Percentiles rank a stretch among this genome's conserved stretches.
phyloP scores from a whole-genome alignment of 2,888 invertebrate genomes.

The Mechanitis mazaeus region DNA sequence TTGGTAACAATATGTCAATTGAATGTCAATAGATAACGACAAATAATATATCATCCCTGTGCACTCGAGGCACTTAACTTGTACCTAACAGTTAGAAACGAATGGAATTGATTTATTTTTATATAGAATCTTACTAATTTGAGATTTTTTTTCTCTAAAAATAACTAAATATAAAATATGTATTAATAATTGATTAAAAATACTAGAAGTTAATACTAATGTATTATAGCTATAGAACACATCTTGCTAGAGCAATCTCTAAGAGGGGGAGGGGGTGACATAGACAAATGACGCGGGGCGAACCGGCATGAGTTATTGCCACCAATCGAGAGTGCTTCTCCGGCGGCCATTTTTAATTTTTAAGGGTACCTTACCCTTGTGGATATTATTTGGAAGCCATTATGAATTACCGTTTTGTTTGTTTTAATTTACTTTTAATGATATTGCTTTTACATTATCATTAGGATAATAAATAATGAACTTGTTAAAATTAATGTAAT shows the following conservation, averaged over 20 bases:
- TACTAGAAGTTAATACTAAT: not conserved
- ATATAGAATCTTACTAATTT: too few relatives aligned
- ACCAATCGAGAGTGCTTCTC: constrained; percentile 70
- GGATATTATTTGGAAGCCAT: constrained; percentile 45
- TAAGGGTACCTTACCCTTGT: constrained; percentile 68
- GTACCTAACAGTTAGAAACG: not conserved
- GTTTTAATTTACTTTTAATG: not conserved
- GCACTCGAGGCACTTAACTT: constrained; percentile 1
- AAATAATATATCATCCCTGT: constrained; percentile 22
- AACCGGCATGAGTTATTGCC: constrained; percentile 67
- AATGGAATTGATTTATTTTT: too few relatives aligned
- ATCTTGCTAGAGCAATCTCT: constrained; percentile 65
- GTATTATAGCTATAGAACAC: constrained; percentile 31
- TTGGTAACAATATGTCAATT: constrained; percentile 30
- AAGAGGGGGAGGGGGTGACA: constrained; percentile 58
- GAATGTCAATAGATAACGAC: constrained; percentile 26
- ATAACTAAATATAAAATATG: too few relatives aligned
- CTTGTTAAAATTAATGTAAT: constrained; percentile 28
- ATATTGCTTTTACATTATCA: not conserved
- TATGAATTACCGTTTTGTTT: constrained; percentile 3
- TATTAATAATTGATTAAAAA: too few relatives aligned
- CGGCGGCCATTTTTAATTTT: constrained; percentile 75
- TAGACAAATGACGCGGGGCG: constrained; percentile 68
- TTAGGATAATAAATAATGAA: constrained; percentile 32
- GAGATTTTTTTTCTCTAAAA: too few relatives aligned